Conservation (phyloP, 2,888 invertebrate genomes). For the Caradrina kadenii region DNA sequence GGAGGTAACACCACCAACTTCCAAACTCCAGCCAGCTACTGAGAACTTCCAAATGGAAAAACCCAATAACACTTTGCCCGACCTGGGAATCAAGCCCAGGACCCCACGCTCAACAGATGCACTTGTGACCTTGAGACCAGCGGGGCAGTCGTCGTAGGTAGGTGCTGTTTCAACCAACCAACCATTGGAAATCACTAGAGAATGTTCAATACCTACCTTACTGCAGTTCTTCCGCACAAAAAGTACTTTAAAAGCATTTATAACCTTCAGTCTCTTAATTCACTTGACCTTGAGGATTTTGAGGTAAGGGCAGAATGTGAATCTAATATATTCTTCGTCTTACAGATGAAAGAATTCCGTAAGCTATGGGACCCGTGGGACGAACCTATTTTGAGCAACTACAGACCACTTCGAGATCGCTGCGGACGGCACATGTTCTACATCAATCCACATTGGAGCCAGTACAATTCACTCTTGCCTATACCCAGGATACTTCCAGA, state of each 20-base stretch:
- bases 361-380: constrained; percentile 88
- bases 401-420: constrained; percentile 85
- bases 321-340: not conserved
- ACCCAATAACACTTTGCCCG: no score
- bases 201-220: not conserved
- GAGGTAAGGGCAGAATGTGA: not conserved
- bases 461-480: constrained; percentile 87
- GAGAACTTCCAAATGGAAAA: no score
- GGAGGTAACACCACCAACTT: no score
- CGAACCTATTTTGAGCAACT: constrained; percentile 88
- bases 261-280: no score
- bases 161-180: not conserved
- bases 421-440: constrained; percentile 86
- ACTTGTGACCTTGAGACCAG: no score
- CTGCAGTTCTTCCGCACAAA: no score
- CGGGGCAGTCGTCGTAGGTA: no score
- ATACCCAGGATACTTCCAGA: constrained; percentile 81
- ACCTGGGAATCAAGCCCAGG: no score
- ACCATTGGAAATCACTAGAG: not conserved
- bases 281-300: not conserved
- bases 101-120: no score
- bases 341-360: constrained; percentile 90
- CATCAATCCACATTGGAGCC: constrained; percentile 88
- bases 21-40: no score
- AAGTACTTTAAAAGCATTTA: no score